Conservation (phyloP, 2,113 vertebrate species). For the Scolopax mira region DNA sequence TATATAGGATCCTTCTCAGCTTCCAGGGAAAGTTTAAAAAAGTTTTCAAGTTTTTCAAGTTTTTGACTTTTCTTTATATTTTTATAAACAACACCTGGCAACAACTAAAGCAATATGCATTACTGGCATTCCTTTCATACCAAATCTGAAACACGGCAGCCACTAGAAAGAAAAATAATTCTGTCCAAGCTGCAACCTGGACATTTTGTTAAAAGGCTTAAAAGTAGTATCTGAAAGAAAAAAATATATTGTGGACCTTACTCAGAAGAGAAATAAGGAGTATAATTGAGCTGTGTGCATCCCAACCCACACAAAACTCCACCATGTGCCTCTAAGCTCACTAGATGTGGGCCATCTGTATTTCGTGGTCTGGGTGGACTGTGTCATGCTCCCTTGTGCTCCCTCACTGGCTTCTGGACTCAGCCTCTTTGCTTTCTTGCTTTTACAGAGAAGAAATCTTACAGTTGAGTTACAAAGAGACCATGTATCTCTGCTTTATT, state of each 20-base stretch:
- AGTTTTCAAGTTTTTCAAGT: too few species aligned
- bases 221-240: not conserved
- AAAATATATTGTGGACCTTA: not conserved
- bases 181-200: not conserved
- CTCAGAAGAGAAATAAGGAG: not conserved
- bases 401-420: not conserved
- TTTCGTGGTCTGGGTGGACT: not conserved
- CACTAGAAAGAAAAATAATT: not conserved
- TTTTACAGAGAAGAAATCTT: not conserved
- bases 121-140: not conserved
- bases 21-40: not conserved
- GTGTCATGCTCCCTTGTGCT: rapidly evolving
- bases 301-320: not conserved
- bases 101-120: not conserved
- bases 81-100: not conserved
- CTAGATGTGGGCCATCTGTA: not conserved
- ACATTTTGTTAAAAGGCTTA: not conserved
- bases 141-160: not conserved
- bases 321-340: rapidly evolving
- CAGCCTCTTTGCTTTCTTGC: not conserved
- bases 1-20: not conserved
- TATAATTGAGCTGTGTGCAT: not conserved
- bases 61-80: too few species aligned
- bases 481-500: not conserved
- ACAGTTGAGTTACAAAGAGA: rapidly evolving